phyloP scores from a whole-genome alignment of 2,888 invertebrate genomes.

The Macrosiphum euphorbiae region DNA sequence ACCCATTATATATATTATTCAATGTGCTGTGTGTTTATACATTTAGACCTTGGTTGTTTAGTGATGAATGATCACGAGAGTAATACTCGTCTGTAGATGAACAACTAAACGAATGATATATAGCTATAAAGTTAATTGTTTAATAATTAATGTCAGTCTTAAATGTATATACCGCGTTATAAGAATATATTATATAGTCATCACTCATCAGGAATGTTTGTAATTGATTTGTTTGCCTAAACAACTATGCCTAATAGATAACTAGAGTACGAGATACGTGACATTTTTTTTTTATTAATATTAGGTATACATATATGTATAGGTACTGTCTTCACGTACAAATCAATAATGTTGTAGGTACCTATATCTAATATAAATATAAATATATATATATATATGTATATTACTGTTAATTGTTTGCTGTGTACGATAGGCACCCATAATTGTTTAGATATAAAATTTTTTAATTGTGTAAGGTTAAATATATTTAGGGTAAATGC shows the following conservation, averaged over 20 bases:
- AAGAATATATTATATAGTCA: neutral
- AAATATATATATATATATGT: neutral
- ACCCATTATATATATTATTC: neutral
- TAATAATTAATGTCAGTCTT: neutral
- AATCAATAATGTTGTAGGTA: too few relatives aligned
- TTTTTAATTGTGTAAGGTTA: neutral
- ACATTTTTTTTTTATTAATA: too few relatives aligned
- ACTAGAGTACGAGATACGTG: too few relatives aligned
- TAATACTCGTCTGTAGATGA: neutral
- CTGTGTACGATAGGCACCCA: neutral
- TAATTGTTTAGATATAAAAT: neutral
- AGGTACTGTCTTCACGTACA: too few relatives aligned
- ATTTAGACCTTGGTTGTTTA: neutral
- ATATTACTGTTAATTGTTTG: neutral
- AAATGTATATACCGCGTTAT: neutral
- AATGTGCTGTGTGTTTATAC: neutral
- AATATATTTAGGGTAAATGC: too few relatives aligned
- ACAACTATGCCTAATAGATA: too few relatives aligned
- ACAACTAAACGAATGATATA: neutral
- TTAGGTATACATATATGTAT: too few relatives aligned
- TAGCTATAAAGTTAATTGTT: neutral
- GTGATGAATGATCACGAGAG: neutral
- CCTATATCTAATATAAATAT: neutral
- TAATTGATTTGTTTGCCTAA: neutral
- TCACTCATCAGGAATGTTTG: neutral